Evolutionary conservation across 2,797 vertebrate species (phyloP), one percentile per base, ranked within the genome.

Genomic region (Pipistrellus kuhlii): DNA sequence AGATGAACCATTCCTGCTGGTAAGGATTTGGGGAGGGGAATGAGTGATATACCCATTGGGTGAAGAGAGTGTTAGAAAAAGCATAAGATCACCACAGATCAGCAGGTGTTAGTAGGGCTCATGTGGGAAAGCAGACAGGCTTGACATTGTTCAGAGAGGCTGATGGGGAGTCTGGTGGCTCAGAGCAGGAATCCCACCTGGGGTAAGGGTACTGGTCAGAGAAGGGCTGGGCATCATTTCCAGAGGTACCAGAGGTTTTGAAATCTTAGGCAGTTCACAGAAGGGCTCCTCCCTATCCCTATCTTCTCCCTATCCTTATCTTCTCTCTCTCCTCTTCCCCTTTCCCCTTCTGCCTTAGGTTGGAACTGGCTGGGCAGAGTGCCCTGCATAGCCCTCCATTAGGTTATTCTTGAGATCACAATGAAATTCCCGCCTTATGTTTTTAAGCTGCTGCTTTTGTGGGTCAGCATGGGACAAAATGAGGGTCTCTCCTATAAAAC

Each of bases 371-470:
- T 25, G 12, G 46, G 13, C 62, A 14, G 12, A 69, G 66, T 17
- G 5, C 32, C 38, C 11, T 9, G 38, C 32, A 85, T 21, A 57
- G 64, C 66, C 75, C 12, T 21, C 53, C 71, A 23, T 53, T 80
- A 21, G 46, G 25, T 57, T 85, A 46, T 57, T 73, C 46, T 68
- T 35, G 78, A 57, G 66, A 38, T 88, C 64, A 55, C 44, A 72
- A 72, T 17, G 25, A 69, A 76, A 51, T 3, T 1, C 0, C 0
- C 1, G 0, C 21, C 57, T 94, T 72, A 46, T 0, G 0, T 32
- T 32, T 88, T 64, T 71, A 69, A 87, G 55, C 44, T 27, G 12
- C 35, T 85, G 20, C 30, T 77, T 91, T 82, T 69, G 35, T 30
- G 85, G 55, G 83, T 91, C 9, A n/a, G 25, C 38, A 12, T 21